A percentile compares a stretch with the other conserved stretches of the same genome.
These are phyloP conservation scores for Monochamus saltuarius DNA, from an alignment of 1,140 invertebrate genomes.

Conservation along the genomic window DNA sequence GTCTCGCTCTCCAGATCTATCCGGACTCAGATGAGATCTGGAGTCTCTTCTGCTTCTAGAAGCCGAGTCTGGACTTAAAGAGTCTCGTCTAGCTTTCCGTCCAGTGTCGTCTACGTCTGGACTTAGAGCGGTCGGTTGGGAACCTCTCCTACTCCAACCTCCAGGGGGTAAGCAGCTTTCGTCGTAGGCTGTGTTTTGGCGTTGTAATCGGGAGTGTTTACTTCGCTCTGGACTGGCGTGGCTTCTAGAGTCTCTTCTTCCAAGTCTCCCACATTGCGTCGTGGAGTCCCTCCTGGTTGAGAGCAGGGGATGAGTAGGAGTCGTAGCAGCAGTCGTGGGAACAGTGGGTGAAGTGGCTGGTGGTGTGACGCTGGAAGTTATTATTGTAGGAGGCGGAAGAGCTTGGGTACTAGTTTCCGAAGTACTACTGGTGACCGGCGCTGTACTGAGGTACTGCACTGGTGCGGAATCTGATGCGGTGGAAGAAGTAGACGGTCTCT, in stretches of 20 bases:
- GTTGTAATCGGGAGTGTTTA: constrained; percentile 71
- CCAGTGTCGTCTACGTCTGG: constrained; percentile 67
- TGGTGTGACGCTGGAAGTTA: constrained; percentile 77
- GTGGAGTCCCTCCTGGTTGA: constrained; percentile 76
- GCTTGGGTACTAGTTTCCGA: constrained; percentile 60
- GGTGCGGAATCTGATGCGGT: constrained; percentile 68
- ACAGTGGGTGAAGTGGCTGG: constrained; percentile 66
- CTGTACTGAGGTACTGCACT: constrained; percentile 15
- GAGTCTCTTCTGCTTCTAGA: constrained; percentile 71
- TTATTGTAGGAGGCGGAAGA: constrained; percentile 75
- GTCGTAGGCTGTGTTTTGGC: constrained; percentile 86
- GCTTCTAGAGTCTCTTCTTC: constrained; percentile 62
- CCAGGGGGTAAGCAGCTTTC: constrained; percentile 74
- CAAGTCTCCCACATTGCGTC: constrained; percentile 70
- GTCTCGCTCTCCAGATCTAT: constrained; percentile 68
- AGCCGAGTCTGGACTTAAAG: constrained; percentile 84
- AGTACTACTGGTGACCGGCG: constrained; percentile 15
- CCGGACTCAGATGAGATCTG: constrained; percentile 75
- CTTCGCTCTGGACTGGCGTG: constrained; percentile 66
- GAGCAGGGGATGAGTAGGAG: constrained; percentile 62
- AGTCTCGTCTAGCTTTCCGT: constrained; percentile 76
- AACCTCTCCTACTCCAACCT: constrained; percentile 64
- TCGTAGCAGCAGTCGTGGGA: constrained; percentile 56
- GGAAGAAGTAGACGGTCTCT: constrained; percentile 77
- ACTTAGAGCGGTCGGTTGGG: constrained; percentile 76